Conservation (phyloP, 2,797 vertebrate species). For the Craterocephalus amniculus region DNA sequence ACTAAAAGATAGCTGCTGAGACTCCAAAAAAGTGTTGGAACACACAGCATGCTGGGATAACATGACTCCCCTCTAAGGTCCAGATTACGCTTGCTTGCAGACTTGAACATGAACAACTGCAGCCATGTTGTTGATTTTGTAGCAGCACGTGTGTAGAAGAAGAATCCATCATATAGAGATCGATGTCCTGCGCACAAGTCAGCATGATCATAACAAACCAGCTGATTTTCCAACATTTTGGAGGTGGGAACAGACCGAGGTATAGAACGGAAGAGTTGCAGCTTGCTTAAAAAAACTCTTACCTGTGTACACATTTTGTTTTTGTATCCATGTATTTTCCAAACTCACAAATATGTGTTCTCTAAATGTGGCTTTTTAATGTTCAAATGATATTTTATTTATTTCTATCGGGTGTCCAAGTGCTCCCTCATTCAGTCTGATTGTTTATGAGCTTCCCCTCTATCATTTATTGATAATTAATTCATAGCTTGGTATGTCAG, state of each 20-base stretch:
- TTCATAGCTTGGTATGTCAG: conserved; percentile 41
- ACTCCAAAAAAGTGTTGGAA: too few species aligned
- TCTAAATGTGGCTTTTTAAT: neutral
- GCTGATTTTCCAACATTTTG: too few species aligned
- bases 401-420: neutral
- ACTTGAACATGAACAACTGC: neutral
- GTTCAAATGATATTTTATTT: conserved; percentile 12
- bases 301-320: too few species aligned
- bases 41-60: too few species aligned
- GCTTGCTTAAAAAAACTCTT: too few species aligned
- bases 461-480: conserved; percentile 56
- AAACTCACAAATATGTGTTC: neutral
- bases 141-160: neutral
- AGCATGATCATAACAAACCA: too few species aligned
- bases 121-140: neutral
- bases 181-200: too few species aligned
- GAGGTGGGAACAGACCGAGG: too few species aligned
- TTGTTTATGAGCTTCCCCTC: conserved; percentile 28
- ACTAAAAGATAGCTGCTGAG: neutral
- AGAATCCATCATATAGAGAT: too few species aligned
- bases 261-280: too few species aligned
- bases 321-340: neutral
- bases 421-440: neutral
- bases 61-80: too few species aligned
- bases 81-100: neutral